A percentile compares a stretch with the other conserved stretches of the same genome.
These are phyloP conservation scores for Coendou prehensilis DNA, from an alignment of 2,797 vertebrate species.

Conservation along the genomic window DNA sequence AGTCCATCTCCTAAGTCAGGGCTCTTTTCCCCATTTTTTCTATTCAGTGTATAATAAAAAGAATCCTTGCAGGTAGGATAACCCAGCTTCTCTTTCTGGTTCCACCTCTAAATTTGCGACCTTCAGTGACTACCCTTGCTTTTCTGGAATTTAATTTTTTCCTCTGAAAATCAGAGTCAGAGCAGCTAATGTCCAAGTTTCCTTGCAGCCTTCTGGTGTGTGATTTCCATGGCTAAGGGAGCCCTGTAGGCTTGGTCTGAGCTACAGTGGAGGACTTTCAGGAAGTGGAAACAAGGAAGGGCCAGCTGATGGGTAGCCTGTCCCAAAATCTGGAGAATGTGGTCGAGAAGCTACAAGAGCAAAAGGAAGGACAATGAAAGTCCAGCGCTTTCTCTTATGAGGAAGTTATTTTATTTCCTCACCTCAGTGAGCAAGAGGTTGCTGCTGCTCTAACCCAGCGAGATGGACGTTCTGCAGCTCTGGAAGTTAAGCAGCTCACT, in stretches of 20 bases:
- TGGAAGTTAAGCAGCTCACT: not conserved
- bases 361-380: not conserved
- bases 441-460: not conserved
- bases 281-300: not conserved
- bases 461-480: not conserved
- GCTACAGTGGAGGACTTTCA: not conserved
- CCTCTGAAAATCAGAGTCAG: not conserved
- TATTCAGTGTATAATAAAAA: not conserved
- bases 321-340: slow-evolving; percentile 43
- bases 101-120: slow-evolving; percentile 19
- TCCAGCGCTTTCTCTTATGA: not conserved
- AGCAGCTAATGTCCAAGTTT: not conserved
- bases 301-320: not conserved
- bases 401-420: not conserved
- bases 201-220: not conserved
- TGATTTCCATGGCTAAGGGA: not conserved
- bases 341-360: not conserved
- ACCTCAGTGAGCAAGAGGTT: not conserved
- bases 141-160: not conserved
- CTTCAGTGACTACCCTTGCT: not conserved
- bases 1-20: not conserved
- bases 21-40: slow-evolving; percentile 3
- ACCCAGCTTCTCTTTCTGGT: not conserved
- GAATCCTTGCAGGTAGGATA: not conserved
- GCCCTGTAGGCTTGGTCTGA: not conserved